Percentiles rank a stretch among this genome's conserved stretches.
Conservation (phyloP, 2,113 vertebrate genomes). For the Toxotes jaculatrix region DNA sequence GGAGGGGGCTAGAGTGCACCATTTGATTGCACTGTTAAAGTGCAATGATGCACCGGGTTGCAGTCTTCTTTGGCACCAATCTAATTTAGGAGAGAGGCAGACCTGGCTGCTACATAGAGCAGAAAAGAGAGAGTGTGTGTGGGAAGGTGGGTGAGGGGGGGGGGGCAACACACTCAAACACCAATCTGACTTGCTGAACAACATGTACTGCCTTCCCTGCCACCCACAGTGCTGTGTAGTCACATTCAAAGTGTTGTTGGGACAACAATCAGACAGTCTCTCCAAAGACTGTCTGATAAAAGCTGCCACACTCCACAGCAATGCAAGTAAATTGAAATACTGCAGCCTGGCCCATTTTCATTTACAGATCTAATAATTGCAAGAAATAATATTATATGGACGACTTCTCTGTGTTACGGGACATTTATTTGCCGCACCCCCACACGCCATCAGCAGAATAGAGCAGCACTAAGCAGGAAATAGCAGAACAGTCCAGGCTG, state of each 20-base stretch:
- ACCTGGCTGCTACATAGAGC: constrained; percentile 57
- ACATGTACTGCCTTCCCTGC: constrained; percentile 35
- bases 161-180: constrained; percentile 29
- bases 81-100: constrained; percentile 72
- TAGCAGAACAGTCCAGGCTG: constrained; percentile 18
- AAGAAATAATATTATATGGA: not conserved
- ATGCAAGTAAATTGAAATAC: constrained; percentile 6
- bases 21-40: constrained; percentile 69
- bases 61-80: constrained; percentile 71
- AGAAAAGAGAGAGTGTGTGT: constrained; percentile 28
- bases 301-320: constrained; percentile 10
- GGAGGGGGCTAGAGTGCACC: constrained; percentile 14
- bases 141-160: not conserved
- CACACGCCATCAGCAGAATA: constrained; percentile 47
- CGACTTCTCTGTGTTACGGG: not conserved
- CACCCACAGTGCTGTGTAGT: constrained; percentile 29
- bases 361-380: constrained; percentile 15
- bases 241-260: constrained; percentile 31
- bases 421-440: not conserved
- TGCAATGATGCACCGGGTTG: constrained; percentile 65
- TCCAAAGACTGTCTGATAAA: constrained; percentile 20
- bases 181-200: constrained; percentile 50
- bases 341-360: not conserved
- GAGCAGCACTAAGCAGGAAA: constrained; percentile 38
- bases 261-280: constrained; percentile 17